Percentiles rank a stretch among this genome's conserved stretches.
phyloP scores from a whole-genome alignment of 2,113 vertebrate species.

The Notarius quadriscutis region DNA sequence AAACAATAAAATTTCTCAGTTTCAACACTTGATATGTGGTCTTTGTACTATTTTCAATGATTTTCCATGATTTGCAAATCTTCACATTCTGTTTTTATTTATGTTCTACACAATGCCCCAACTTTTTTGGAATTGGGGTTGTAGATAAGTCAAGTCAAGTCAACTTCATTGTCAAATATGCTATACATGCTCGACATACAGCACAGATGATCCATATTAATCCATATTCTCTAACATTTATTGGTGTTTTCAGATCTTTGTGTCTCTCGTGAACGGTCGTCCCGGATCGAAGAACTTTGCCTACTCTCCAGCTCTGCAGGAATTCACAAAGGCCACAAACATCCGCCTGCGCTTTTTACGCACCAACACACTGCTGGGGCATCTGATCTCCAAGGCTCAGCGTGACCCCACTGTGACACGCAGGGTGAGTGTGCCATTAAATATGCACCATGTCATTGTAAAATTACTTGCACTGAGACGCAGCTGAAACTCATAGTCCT shows the following conservation, averaged over 20 bases:
- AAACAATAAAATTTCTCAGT: too few species aligned
- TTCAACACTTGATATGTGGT: too few species aligned
- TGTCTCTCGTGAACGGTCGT: conserved; percentile 93
- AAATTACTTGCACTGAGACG: background rate
- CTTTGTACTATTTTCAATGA: too few species aligned
- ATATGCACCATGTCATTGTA: background rate
- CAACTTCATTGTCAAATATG: too few species aligned
- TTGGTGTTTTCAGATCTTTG: conserved; percentile 80
- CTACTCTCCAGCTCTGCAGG: conserved; percentile 88
- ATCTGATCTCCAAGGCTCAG: conserved; percentile 95
- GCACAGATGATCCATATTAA: background rate
- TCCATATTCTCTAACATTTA: background rate
- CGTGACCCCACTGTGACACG: conserved; percentile 94
- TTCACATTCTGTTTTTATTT: too few species aligned
- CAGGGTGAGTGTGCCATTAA: conserved; percentile 75
- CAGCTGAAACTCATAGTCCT: background rate
- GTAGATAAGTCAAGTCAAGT: too few species aligned
- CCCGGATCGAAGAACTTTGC: conserved; percentile 96
- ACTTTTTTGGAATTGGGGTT: too few species aligned
- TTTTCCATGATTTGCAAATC: too few species aligned
- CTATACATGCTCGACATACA: too few species aligned
- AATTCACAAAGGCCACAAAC: conserved; percentile 97
- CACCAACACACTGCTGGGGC: conserved; percentile 94
- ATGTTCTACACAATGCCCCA: too few species aligned
- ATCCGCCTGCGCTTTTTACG: conserved; percentile 90